These are phyloP conservation scores for Augochlorella aurata DNA, from an alignment of 2,888 invertebrate species.

Conservation along the genomic window DNA sequence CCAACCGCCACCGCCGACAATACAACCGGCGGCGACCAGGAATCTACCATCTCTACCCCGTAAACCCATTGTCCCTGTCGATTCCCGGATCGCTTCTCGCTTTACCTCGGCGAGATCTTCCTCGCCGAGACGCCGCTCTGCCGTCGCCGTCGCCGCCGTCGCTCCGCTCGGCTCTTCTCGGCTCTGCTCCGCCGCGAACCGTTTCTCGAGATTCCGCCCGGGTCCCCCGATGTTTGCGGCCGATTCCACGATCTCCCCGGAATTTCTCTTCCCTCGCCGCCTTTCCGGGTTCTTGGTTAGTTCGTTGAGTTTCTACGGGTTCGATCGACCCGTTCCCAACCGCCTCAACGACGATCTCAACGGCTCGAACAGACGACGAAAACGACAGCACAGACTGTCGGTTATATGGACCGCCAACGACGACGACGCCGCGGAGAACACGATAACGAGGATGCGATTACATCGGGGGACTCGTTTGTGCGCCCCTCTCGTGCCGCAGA, in stretches of 20 bases:
- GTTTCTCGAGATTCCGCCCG: not conserved
- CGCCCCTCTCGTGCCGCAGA: not conserved
- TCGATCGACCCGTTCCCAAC: slow-evolving; percentile 7
- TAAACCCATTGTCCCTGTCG: slow-evolving; percentile 61
- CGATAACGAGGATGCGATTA: slow-evolving; percentile 29
- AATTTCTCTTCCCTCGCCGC: not conserved
- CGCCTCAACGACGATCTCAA: slow-evolving; percentile 6
- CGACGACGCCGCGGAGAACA: slow-evolving; percentile 9
- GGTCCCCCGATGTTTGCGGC: not conserved
- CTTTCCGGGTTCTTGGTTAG: not conserved
- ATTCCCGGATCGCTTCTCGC: slow-evolving; percentile 29
- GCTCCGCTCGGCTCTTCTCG: not conserved
- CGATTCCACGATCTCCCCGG: not conserved
- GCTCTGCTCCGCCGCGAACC: no score
- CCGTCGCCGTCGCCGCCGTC: not conserved
- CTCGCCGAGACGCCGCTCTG: not conserved
- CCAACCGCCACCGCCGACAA: slow-evolving; percentile 59
- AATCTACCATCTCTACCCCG: slow-evolving; percentile 32
- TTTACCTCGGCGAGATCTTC: not conserved
- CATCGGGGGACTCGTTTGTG: slow-evolving; percentile 27
- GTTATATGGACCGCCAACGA: slow-evolving; percentile 4
- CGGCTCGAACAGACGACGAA: slow-evolving; percentile 10
- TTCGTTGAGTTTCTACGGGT: not conserved
- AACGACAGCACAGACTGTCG: slow-evolving; percentile 12
- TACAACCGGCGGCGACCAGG: slow-evolving; percentile 49